These are phyloP conservation scores for Balearica regulorum DNA, from an alignment of 2,797 vertebrate genomes.

Conservation along the genomic window DNA sequence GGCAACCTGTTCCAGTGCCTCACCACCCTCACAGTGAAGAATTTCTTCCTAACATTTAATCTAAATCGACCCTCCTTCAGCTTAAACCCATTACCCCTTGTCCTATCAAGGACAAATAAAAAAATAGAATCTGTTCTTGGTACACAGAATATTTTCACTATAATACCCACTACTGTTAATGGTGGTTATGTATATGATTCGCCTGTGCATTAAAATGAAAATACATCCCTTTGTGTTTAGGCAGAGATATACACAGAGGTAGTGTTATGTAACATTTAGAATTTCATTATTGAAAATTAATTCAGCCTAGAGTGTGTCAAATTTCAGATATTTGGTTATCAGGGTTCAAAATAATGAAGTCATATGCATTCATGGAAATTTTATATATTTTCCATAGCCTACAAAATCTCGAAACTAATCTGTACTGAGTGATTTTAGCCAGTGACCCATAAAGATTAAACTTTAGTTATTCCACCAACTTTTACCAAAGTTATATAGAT, in stretches of 20 bases:
- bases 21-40: too few relatives aligned
- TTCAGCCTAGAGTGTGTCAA: background rate
- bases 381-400: background rate
- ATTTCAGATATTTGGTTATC: background rate
- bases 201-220: background rate
- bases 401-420: background rate
- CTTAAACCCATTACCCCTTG: too few relatives aligned
- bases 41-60: too few relatives aligned
- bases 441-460: background rate
- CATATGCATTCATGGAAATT: background rate
- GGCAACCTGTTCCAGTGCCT: too few relatives aligned
- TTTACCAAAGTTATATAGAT: background rate
- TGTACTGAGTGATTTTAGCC: background rate
- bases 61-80: too few relatives aligned
- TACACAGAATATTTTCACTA: background rate
- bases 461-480: background rate
- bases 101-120: background rate
- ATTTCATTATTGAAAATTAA: background rate
- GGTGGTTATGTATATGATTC: background rate
- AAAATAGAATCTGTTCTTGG: background rate
- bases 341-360: background rate
- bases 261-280: background rate
- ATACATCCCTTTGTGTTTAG: background rate
- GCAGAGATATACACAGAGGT: background rate
- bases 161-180: background rate